Evolutionary conservation across 2,797 vertebrate species (phyloP).

Genomic region (Poecilia wingei): DNA sequence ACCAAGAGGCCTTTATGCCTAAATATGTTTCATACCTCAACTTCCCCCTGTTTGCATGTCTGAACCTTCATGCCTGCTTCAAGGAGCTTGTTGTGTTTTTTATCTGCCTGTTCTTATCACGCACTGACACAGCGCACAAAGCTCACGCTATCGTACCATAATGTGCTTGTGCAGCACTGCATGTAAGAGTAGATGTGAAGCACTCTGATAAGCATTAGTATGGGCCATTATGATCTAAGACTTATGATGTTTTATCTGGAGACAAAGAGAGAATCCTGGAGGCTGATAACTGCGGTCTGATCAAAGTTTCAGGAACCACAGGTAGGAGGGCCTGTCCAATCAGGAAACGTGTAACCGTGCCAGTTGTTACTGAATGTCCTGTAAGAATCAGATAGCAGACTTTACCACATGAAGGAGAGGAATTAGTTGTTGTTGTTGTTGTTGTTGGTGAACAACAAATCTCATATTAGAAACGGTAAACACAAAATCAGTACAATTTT

Average conservation of each 20-base stretch:
- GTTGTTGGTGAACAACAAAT: no score
- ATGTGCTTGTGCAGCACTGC: conserved; percentile 7
- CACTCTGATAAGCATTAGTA: conserved; percentile 18
- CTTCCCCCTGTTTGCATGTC: conserved; percentile 2
- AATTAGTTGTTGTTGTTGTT: not conserved
- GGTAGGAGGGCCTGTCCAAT: conserved; percentile 10
- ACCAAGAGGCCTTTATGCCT: not conserved
- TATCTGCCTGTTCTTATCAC: conserved; percentile 35
- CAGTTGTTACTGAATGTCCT: not conserved
- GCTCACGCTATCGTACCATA: conserved; percentile 19
- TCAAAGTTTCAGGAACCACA: conserved; percentile 25
- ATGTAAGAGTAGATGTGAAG: conserved; percentile 18
- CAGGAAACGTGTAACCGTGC: not conserved
- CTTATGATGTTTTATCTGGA: conserved; percentile 24
- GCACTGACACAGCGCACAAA: conserved; percentile 19
- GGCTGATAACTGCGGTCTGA: conserved; percentile 18
- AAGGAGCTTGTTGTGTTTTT: conserved; percentile 24
- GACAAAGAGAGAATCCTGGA: conserved; percentile 37
- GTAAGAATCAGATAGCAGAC: not conserved
- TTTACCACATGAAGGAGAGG: not conserved
- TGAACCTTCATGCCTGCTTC: conserved; percentile 8
- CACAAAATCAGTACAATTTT: not conserved
- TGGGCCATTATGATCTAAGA: conserved; percentile 5
- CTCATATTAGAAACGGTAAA: not conserved
- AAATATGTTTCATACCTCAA: not conserved